phyloP scores from a whole-genome alignment of 2,797 vertebrate genomes.

The Hirundo rustica region DNA sequence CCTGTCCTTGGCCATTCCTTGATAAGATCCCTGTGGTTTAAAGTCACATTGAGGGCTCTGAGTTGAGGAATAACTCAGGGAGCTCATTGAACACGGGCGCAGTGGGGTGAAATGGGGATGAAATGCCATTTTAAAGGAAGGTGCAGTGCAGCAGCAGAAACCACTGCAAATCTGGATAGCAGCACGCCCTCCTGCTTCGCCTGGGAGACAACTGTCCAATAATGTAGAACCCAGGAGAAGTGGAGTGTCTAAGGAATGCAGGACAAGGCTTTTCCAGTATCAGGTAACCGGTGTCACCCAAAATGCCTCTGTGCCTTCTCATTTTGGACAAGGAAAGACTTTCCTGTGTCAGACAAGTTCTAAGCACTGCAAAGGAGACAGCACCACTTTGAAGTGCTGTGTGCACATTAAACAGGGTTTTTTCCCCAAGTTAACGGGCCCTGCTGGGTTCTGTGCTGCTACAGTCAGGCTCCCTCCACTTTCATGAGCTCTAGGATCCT shows the following conservation, averaged over 20 bases:
- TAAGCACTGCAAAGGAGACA: neutral
- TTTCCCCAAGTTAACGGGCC: neutral
- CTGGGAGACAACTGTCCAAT: neutral
- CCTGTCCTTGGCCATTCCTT: neutral
- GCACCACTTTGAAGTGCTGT: neutral
- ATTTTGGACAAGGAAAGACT: neutral
- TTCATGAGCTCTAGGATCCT: neutral
- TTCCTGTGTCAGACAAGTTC: neutral
- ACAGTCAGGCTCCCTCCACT: neutral
- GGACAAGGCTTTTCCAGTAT: neutral
- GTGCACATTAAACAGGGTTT: neutral
- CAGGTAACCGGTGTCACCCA: fast-evolving
- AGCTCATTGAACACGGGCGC: neutral
- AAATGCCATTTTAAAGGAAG: neutral
- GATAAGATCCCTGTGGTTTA: neutral
- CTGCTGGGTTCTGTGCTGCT: neutral
- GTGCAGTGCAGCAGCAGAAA: neutral
- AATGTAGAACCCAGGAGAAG: neutral
- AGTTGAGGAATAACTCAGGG: neutral
- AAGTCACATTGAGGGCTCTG: neutral
- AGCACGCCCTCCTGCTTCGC: neutral
- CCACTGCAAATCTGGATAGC: neutral
- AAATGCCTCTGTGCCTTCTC: neutral
- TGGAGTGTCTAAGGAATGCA: neutral
- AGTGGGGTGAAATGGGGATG: neutral